Base-by-base conservation (phyloP, 1,140 invertebrate genomes). In the Brachionus sp. region DNA sequence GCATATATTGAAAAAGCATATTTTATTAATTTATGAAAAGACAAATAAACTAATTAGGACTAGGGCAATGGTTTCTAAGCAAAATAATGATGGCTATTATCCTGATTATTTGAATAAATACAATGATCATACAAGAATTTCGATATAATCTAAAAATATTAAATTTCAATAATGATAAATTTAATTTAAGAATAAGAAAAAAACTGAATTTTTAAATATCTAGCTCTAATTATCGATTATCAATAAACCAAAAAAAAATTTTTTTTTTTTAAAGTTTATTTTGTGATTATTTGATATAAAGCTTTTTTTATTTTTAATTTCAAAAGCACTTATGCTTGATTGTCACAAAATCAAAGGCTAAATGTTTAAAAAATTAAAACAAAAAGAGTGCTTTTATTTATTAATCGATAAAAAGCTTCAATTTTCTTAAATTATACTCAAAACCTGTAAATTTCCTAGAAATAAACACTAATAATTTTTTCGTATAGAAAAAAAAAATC, bases 331-430 rank as follows among this genome's bases (percentile, higher is more conserved):
- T 19, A 19, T 57, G n/a, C 0, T 23, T 19, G 19, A 19, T 57
- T 57, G 50, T 57, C 50, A 57, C 50, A 57, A 57, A 57, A 57
- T 57, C 50, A 57, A 57, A 57, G 50, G 50, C 50, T 57, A 53
- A 53, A 53, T 53, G 50, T 57, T 57, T 19, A 25, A 57, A 19
- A 57, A 57, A 25, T 57, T 7, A 23, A 57, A 42, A 42, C 7
- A 42, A 42, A 42, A 2, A 42, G 19, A 19, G 19, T 29, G 29
- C 1, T 57, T 57, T 19, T 57, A 19, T 23, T 9, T 57, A 57
- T 2, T 57, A 57, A 23, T 50, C 44, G 44, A 50, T 50, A 57
- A 19, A 53, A 53, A 53, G 16, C 5, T 57, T 57, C 7, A 19
- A n/a, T 57, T 57, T 57, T n/a, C 16, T 23, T 23, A 19, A 57